A percentile compares a stretch with the other conserved stretches of the same genome.
phyloP scores from a whole-genome alignment of 2,797 vertebrate species.

The Kryptolebias ocellatus region DNA sequence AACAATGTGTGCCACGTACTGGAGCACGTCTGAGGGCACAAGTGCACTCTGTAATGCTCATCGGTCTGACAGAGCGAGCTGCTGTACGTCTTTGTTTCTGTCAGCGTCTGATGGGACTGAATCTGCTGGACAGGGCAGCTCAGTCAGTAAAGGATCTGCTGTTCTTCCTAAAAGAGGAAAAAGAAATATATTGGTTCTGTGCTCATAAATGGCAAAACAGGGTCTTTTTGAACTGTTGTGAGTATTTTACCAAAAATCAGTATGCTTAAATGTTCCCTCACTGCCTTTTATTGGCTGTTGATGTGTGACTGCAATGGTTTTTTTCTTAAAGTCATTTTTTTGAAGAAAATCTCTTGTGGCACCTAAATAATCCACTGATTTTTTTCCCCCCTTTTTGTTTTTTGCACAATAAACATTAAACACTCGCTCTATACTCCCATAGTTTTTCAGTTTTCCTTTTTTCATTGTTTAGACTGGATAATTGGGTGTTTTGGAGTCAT shows the following conservation, averaged over 20 bases:
- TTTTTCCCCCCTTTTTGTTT: conserved; percentile 1
- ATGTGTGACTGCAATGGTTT: conserved; percentile 8
- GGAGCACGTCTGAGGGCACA: conserved; percentile 26
- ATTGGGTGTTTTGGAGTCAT: conserved; percentile 49
- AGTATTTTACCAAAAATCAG: conserved; percentile 36
- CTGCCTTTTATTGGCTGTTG: conserved; percentile 17
- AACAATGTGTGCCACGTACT: conserved; percentile 28
- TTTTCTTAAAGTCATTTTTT: conserved; percentile 1
- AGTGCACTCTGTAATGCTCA: conserved; percentile 13
- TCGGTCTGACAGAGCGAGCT: conserved; percentile 31
- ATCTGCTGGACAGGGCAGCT: conserved; percentile 19
- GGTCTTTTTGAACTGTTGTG: conserved; percentile 3
- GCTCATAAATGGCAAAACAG: conserved; percentile 15
- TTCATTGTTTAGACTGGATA: conserved; percentile 35
- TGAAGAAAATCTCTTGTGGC: conserved; percentile 2
- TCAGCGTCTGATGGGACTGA: conserved; percentile 38
- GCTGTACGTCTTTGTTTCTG: conserved; percentile 28
- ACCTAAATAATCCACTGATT: conserved; percentile 1
- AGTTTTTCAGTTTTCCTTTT: conserved; percentile 6
- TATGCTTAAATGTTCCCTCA: conserved; percentile 4
- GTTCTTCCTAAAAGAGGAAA: conserved; percentile 1
- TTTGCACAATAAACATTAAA: not conserved
- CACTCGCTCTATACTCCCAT: not conserved
- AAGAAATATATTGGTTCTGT: conserved; percentile 6
- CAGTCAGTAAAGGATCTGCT: conserved; percentile 5